A percentile compares a stretch with the other conserved stretches of the same genome.
Conservation (phyloP, 2,888 invertebrate species). For the Baronia brevicornis region DNA sequence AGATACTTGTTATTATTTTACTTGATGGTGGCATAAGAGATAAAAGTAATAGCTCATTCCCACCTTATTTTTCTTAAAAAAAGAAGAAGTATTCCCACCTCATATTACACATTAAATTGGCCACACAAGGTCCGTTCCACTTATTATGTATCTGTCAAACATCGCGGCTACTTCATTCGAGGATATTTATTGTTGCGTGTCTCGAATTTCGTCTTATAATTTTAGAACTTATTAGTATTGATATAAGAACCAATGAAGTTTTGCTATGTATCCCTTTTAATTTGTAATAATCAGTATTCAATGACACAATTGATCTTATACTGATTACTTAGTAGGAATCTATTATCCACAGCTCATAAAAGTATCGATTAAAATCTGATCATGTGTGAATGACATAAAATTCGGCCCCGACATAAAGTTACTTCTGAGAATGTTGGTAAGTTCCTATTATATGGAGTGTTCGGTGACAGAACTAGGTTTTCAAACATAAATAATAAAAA, state of each 20-base stretch:
- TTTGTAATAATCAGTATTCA: slow-evolving; percentile 31
- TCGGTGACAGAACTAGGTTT: too few relatives aligned
- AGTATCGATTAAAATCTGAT: slow-evolving; percentile 46
- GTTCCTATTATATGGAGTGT: too few relatives aligned
- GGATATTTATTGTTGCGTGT: too few relatives aligned
- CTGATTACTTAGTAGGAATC: slow-evolving; percentile 31
- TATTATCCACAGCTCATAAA: slow-evolving; percentile 31
- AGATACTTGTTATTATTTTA: too few relatives aligned
- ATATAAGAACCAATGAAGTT: too few relatives aligned
- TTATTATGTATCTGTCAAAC: slow-evolving; percentile 34
- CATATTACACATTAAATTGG: slow-evolving; percentile 19
- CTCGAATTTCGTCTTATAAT: too few relatives aligned
- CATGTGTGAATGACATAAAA: slow-evolving; percentile 48
- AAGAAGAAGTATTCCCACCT: background rate
- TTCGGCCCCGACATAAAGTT: slow-evolving; percentile 29
- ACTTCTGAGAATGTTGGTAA: slow-evolving; percentile 36
- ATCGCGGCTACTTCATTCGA: slow-evolving; percentile 32
- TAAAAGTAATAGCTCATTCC: too few relatives aligned
- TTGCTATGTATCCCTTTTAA: slow-evolving; percentile 10
- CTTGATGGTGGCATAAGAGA: too few relatives aligned
- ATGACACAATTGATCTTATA: slow-evolving; percentile 29
- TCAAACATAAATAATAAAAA: too few relatives aligned
- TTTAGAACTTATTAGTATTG: too few relatives aligned
- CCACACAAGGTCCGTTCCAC: slow-evolving; percentile 36
- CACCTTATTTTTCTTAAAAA: too few relatives aligned